phyloP scores from a whole-genome alignment of 2,113 vertebrate genomes.

The Chloebia gouldiae region DNA sequence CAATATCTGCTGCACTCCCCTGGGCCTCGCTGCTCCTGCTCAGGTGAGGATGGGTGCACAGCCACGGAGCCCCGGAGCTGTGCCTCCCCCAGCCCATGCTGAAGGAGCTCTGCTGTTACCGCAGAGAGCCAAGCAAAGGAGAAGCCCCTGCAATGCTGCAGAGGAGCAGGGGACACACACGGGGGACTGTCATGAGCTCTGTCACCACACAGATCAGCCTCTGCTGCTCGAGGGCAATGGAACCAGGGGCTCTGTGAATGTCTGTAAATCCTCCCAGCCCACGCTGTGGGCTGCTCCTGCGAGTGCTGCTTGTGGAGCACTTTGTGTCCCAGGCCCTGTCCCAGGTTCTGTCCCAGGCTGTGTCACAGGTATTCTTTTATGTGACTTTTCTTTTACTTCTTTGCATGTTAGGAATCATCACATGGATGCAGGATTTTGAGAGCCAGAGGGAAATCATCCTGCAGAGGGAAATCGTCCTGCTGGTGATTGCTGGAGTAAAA shows the following conservation, averaged over 20 bases:
- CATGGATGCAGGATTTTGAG: not conserved
- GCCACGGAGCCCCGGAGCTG: too few relatives aligned
- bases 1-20: not conserved
- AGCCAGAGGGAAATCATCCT: not conserved
- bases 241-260: conserved; percentile 20
- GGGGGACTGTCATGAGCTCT: not conserved
- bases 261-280: conserved; percentile 1
- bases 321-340: not conserved
- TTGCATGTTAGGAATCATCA: not conserved
- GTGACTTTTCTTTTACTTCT: not conserved
- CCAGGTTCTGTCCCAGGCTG: not conserved
- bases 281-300: not conserved
- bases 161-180: not conserved
- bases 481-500: not conserved
- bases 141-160: too few relatives aligned
- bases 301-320: not conserved
- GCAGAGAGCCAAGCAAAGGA: not conserved
- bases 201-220: not conserved
- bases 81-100: not conserved
- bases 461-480: too few relatives aligned
- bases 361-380: not conserved
- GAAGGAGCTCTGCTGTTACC: not conserved
- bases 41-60: not conserved
- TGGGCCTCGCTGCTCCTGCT: not conserved
- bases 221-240: not conserved